These are phyloP conservation scores for Daboia siamensis DNA, from an alignment of 2,113 vertebrate genomes.

Conservation along the genomic window DNA sequence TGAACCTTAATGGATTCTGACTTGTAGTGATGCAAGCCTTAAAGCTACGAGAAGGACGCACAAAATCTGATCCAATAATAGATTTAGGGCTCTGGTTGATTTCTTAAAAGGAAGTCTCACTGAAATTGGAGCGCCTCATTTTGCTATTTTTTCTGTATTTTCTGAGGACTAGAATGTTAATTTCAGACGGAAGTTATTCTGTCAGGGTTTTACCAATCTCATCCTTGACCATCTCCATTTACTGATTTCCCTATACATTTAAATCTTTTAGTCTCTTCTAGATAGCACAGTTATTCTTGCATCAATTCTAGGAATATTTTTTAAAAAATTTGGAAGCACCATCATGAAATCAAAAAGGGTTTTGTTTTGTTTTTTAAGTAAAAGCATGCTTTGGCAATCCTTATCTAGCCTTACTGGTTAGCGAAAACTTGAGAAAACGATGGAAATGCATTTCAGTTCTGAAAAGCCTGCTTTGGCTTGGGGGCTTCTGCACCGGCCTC, in stretches of 20 bases:
- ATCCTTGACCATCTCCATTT: not conserved
- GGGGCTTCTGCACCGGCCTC: constrained; percentile 19
- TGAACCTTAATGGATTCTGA: constrained; percentile 40
- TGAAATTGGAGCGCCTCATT: not conserved
- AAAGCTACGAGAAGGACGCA: not conserved
- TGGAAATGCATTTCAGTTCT: constrained; percentile 2
- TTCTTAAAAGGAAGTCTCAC: not conserved
- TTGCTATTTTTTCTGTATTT: not conserved
- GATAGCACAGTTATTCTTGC: not conserved
- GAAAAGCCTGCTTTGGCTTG: constrained; percentile 19
- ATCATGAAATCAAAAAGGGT: not conserved
- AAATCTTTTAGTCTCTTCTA: not conserved
- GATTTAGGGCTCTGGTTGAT: too few species aligned
- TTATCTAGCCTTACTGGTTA: constrained; percentile 39
- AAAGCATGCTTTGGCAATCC: constrained; percentile 22
- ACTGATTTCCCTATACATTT: not conserved
- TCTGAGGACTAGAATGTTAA: not conserved
- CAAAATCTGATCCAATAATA: not conserved
- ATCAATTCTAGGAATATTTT: not conserved
- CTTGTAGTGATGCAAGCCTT: constrained; percentile 12
- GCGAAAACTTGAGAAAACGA: constrained; percentile 1
- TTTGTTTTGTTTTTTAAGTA: not conserved
- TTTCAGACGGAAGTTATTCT: not conserved
- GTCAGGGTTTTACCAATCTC: not conserved
- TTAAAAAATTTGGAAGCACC: not conserved